Percentiles rank a stretch among this genome's conserved stretches.
Evolutionary conservation across 2,888 invertebrate genomes (phyloP).

Genomic region (Calameuta idolon): DNA sequence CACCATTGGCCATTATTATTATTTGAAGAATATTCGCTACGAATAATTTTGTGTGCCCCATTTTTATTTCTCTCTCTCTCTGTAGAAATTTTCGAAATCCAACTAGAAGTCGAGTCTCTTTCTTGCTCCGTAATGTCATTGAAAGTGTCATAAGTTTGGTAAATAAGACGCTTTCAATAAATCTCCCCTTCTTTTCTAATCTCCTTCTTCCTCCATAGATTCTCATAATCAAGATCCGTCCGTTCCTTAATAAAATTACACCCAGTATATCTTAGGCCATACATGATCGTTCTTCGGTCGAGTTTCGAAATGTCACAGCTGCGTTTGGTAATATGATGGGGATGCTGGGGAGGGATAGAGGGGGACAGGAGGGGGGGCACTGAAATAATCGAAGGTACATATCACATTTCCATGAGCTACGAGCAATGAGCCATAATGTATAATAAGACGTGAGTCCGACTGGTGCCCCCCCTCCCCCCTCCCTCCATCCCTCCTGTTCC

Average conservation of each 20-base stretch:
- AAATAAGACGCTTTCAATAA: too few relatives aligned
- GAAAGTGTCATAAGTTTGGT: too few relatives aligned
- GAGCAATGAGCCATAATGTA: slow-evolving; percentile 27
- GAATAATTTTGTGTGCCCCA: neutral
- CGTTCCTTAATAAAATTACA: neutral
- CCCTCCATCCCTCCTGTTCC: neutral
- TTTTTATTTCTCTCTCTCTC: slow-evolving; percentile 15
- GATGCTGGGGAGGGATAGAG: neutral
- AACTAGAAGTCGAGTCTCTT: too few relatives aligned
- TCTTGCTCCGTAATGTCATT: too few relatives aligned
- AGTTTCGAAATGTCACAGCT: neutral
- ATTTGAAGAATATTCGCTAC: neutral
- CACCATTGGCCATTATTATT: neutral
- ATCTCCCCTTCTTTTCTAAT: neutral
- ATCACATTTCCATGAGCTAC: slow-evolving; percentile 27
- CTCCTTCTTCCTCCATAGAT: neutral
- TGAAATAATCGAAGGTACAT: neutral
- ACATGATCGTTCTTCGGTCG: neutral
- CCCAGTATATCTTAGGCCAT: neutral
- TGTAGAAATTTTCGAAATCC: neutral
- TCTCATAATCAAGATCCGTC: neutral
- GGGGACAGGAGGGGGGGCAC: neutral
- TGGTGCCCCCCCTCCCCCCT: slow-evolving; percentile 21
- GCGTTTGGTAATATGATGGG: neutral
- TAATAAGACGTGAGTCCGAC: slow-evolving; percentile 23